phyloP scores from a whole-genome alignment of 2,113 vertebrate genomes.

The Trachemys scripta region DNA sequence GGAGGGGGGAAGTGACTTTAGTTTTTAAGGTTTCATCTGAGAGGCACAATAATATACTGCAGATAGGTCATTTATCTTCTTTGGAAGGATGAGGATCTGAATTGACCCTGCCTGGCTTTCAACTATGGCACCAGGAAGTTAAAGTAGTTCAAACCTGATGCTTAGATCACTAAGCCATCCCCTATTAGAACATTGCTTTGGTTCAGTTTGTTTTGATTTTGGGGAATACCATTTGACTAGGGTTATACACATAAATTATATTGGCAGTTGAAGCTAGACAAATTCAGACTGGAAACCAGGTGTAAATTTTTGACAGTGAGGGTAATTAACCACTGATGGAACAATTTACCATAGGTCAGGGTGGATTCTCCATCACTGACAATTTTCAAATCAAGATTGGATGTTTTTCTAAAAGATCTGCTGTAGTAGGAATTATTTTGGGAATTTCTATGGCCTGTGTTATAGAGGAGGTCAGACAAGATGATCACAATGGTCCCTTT shows the following conservation, averaged over 20 bases:
- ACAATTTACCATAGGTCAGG: not conserved
- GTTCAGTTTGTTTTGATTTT: not conserved
- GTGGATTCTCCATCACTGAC: not conserved
- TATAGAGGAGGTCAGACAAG: not conserved
- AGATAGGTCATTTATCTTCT: not conserved
- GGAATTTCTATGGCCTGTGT: not conserved
- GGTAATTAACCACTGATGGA: not conserved
- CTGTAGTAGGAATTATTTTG: not conserved
- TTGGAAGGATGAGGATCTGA: not conserved
- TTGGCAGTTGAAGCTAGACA: not conserved
- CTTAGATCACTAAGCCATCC: not conserved
- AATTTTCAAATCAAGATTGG: not conserved
- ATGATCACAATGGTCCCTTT: not conserved
- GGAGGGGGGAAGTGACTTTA: not conserved
- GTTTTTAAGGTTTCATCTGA: not conserved
- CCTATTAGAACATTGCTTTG: not conserved
- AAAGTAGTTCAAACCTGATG: not conserved
- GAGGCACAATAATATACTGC: not conserved
- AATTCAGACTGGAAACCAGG: not conserved
- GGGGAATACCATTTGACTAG: not conserved
- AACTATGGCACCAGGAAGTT: not conserved
- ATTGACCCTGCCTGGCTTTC: not conserved
- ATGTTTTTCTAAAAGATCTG: not conserved
- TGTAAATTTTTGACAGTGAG: not conserved
- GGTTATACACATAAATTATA: rapidly evolving